A percentile compares a stretch with the other conserved stretches of the same genome.
phyloP scores from a whole-genome alignment of 2,888 invertebrate species.

The Pyrocoelia pectoralis region DNA sequence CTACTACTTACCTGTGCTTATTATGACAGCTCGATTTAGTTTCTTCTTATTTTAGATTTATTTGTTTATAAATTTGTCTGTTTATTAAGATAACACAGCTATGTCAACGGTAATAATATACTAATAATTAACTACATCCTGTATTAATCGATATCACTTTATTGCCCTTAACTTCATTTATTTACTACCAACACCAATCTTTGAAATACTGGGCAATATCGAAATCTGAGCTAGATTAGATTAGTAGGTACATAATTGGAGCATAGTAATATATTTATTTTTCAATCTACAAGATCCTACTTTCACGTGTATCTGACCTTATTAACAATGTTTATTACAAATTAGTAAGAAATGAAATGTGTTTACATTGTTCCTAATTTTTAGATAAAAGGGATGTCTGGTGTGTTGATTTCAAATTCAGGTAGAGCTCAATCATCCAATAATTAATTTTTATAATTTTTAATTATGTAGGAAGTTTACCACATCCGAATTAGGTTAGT shows the following conservation, averaged over 20 bases:
- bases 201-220: not conserved
- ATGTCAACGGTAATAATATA: no score
- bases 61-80: not conserved
- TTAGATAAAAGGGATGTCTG: no score
- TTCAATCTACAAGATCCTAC: not conserved
- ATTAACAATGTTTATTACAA: no score
- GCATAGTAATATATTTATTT: not conserved
- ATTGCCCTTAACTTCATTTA: no score
- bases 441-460: not conserved
- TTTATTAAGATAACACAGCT: not conserved
- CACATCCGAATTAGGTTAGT: not conserved
- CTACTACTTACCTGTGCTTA: slow-evolving; percentile 4
- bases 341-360: no score
- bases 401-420: no score
- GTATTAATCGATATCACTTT: no score
- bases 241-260: not conserved
- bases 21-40: not conserved
- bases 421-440: not conserved
- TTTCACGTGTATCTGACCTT: not conserved
- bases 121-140: no score
- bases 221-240: not conserved
- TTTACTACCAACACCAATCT: not conserved
- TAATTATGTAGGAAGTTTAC: not conserved
- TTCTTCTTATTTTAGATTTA: not conserved
- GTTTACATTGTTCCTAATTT: no score